Evolutionary conservation across 2,888 invertebrate species (phyloP).

Genomic region (Drosophila prostipennis): DNA sequence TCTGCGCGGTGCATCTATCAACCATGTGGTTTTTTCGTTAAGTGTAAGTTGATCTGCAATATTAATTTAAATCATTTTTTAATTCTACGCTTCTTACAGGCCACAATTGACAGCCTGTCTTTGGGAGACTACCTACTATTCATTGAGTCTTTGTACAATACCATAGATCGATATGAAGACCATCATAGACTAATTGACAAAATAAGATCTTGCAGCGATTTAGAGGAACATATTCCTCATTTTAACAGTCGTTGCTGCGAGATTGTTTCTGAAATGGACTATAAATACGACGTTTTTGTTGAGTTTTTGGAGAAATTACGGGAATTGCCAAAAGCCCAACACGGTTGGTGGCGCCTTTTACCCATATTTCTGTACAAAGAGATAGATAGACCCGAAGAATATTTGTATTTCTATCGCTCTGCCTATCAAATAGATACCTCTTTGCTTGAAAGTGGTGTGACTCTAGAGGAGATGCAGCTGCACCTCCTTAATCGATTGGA

Average conservation of each 20-base stretch:
- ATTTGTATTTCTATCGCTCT: constrained; percentile 41
- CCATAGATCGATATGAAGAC: constrained; percentile 50
- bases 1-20: constrained; percentile 50
- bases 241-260: constrained; percentile 57
- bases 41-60: constrained; percentile 14
- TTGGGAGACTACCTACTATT: constrained; percentile 71
- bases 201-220: constrained; percentile 27
- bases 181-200: constrained; percentile 35
- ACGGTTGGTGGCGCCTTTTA: constrained; percentile 66
- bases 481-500: constrained; percentile 47
- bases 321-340: constrained; percentile 40
- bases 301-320: constrained; percentile 36
- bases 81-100: constrained; percentile 2
- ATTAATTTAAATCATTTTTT: background rate
- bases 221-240: constrained; percentile 2
- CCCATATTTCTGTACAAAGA: constrained; percentile 38
- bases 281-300: background rate
- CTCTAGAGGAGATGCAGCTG: constrained; percentile 17
- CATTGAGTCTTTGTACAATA: constrained; percentile 72
- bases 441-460: constrained; percentile 1
- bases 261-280: constrained; percentile 14
- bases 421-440: constrained; percentile 49
- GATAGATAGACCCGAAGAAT: constrained; percentile 1
- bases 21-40: constrained; percentile 40
- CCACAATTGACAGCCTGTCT: constrained; percentile 53